These are phyloP conservation scores for Neomonachus schauinslandi DNA, from an alignment of 2,113 vertebrate species.

Conservation along the genomic window DNA sequence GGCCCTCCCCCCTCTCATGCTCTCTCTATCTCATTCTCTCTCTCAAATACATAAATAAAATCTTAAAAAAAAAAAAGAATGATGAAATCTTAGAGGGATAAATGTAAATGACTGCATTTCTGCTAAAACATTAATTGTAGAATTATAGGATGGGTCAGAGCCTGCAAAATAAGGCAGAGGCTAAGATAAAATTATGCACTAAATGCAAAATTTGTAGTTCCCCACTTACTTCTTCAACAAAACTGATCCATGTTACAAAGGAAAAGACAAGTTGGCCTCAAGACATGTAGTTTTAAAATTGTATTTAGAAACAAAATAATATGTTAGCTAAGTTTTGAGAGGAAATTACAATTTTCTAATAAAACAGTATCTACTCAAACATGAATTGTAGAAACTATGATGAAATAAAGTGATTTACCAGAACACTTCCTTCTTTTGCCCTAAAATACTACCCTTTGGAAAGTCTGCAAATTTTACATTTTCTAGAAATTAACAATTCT, in stretches of 20 bases:
- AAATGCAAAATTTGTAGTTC: not conserved
- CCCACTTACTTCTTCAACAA: not conserved
- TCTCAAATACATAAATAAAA: not conserved
- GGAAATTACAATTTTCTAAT: slow-evolving; percentile 50
- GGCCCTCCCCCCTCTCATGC: no score
- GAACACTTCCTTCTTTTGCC: not conserved
- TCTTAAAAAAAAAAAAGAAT: not conserved
- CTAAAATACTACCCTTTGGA: not conserved
- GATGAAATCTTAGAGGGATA: not conserved
- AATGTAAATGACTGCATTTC: slow-evolving; percentile 30
- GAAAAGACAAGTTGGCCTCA: slow-evolving; percentile 6
- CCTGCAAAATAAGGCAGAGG: not conserved
- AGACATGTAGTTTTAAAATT: slow-evolving; percentile 21
- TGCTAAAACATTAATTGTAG: slow-evolving; percentile 42
- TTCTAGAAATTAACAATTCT: not conserved
- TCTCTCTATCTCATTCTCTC: no score
- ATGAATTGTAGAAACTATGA: not conserved
- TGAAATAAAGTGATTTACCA: slow-evolving; percentile 30
- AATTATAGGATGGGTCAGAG: slow-evolving; percentile 3
- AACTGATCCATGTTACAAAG: not conserved
- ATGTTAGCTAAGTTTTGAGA: slow-evolving; percentile 8
- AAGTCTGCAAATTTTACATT: not conserved
- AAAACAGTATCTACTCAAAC: slow-evolving; percentile 23
- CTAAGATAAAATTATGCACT: slow-evolving; percentile 20
- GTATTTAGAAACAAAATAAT: slow-evolving; percentile 24